Percentiles rank a stretch among this genome's conserved stretches.
phyloP scores from a whole-genome alignment of 2,888 invertebrate species.

The Tethea ocularis region DNA sequence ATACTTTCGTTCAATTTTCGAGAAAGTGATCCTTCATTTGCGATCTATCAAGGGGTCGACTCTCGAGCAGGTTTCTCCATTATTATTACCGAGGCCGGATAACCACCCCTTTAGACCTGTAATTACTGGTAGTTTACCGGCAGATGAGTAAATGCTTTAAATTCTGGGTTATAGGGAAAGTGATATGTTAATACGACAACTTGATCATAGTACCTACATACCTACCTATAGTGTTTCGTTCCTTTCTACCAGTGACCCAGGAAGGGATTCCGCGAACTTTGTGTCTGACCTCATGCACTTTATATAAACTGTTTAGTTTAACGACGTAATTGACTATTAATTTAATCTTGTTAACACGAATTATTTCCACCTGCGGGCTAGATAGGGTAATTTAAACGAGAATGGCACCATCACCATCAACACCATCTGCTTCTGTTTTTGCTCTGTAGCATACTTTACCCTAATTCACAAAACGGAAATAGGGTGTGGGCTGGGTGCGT shows the following conservation, averaged over 20 bases:
- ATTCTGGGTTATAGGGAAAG: conserved; percentile 80
- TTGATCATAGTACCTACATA: conserved; percentile 58
- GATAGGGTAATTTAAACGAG: conserved; percentile 18
- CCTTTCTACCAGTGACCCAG: conserved; percentile 58
- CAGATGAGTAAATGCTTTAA: conserved; percentile 81
- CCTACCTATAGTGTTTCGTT: conserved; percentile 44
- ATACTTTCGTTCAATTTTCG: conserved; percentile 79
- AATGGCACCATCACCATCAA: conserved; percentile 36
- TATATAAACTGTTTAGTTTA: conserved; percentile 55
- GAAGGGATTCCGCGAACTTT: conserved; percentile 60
- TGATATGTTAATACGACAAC: conserved; percentile 79
- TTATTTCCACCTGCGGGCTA: conserved; percentile 36
- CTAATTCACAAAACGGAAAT: conserved; percentile 72
- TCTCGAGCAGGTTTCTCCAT: conserved; percentile 65
- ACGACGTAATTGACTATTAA: conserved; percentile 51
- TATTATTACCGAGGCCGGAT: conserved; percentile 54
- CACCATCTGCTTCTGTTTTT: conserved; percentile 64
- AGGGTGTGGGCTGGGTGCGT: conserved; percentile 73
- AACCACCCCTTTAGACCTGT: conserved; percentile 60
- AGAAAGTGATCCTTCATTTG: conserved; percentile 78
- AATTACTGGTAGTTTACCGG: conserved; percentile 74
- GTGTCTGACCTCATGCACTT: conserved; percentile 47
- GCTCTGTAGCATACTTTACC: conserved; percentile 59
- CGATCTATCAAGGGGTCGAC: conserved; percentile 65
- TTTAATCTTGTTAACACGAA: conserved; percentile 35